Evolutionary conservation across 92 coral and sea anemone genomes (phyloP).

Genomic region (Phenganax stokvisi): DNA sequence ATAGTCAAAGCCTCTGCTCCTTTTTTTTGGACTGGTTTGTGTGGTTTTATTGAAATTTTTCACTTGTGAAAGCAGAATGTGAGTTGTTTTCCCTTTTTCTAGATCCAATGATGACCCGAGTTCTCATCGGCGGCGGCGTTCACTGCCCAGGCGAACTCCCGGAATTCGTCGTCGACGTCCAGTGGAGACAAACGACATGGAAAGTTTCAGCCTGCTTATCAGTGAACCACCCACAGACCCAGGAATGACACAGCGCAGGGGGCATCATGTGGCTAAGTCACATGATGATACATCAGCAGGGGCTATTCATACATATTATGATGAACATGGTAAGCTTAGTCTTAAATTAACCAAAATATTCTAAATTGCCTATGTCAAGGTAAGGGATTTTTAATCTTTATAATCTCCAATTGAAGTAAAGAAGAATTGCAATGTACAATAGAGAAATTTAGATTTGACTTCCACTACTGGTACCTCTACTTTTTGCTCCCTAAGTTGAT

Average conservation of each 20-base stretch:
- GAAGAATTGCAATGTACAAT: too few relatives aligned
- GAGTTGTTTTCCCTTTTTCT: background rate
- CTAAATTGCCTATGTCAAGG: background rate
- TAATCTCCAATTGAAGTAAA: too few relatives aligned
- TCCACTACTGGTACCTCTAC: too few relatives aligned
- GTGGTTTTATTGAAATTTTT: too few relatives aligned
- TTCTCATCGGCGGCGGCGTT: conserved; percentile 4
- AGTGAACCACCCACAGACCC: conserved; percentile 14
- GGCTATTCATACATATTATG: conserved; percentile 78
- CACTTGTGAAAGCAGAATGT: too few relatives aligned
- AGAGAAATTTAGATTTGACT: too few relatives aligned
- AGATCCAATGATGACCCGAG: conserved; percentile 8
- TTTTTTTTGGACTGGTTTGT: too few relatives aligned
- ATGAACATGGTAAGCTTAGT: conserved; percentile 72
- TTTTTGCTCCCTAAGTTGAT: too few relatives aligned
- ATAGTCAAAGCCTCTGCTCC: too few relatives aligned
- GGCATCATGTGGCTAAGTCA: conserved; percentile 71
- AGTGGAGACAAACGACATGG: conserved; percentile 12
- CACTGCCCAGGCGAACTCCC: conserved; percentile 35
- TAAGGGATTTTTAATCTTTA: too few relatives aligned
- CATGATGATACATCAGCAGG: conserved; percentile 96
- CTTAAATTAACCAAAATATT: background rate
- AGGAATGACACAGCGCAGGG: conserved; percentile 4
- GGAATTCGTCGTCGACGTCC: conserved; percentile 37
- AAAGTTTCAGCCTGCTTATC: conserved; percentile 26